These are phyloP conservation scores for Saccopteryx leptura DNA, from an alignment of 2,113 vertebrate species.

Conservation along the genomic window DNA sequence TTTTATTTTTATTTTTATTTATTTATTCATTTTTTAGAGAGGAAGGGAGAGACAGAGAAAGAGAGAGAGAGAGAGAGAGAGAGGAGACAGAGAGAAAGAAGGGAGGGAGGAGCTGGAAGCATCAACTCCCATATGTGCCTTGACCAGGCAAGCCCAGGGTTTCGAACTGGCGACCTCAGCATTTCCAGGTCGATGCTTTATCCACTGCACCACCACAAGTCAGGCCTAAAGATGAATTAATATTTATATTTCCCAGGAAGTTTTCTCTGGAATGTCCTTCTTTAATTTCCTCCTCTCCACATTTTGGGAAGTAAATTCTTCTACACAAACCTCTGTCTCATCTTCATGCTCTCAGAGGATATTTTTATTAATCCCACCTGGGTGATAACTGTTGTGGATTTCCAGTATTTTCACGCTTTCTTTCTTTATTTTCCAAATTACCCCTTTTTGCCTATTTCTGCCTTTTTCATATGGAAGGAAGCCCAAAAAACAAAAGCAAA, in stretches of 20 bases:
- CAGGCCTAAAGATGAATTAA: neutral
- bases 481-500: neutral
- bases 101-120: too few relatives aligned
- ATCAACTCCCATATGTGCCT: too few relatives aligned
- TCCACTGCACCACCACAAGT: too few relatives aligned
- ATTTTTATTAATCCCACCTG: neutral
- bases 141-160: too few relatives aligned
- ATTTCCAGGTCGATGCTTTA: too few relatives aligned
- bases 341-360: neutral
- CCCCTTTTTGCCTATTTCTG: neutral
- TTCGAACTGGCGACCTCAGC: too few relatives aligned
- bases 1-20: too few relatives aligned
- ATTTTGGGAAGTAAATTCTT: neutral
- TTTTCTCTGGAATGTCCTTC: neutral
- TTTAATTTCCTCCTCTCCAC: constrained; percentile 14
- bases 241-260: neutral
- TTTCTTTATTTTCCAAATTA: neutral
- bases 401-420: neutral
- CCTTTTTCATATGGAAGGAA: neutral
- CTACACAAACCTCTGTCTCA: neutral
- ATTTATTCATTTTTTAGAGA: too few relatives aligned
- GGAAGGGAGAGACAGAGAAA: too few relatives aligned
- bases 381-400: neutral
- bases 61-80: too few relatives aligned
- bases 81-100: too few relatives aligned